Evolutionary conservation across 2,888 invertebrate genomes (phyloP).

Genomic region (Ophion ellenae): DNA sequence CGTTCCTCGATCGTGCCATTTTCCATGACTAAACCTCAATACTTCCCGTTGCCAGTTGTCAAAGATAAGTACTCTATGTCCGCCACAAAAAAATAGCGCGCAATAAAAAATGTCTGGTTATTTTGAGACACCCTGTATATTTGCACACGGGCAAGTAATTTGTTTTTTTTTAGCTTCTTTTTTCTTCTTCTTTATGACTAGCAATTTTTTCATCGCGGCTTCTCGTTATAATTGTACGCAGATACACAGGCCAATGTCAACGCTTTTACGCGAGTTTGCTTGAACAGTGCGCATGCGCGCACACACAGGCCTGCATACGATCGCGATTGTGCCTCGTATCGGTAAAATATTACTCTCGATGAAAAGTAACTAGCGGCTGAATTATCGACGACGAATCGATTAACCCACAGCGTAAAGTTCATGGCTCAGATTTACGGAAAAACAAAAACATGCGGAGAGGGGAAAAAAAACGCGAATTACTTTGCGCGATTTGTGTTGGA

Average conservation of each 20-base stretch:
- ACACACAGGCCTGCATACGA: not conserved
- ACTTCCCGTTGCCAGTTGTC: no score
- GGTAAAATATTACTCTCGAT: conserved; percentile 23
- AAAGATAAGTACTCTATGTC: no score
- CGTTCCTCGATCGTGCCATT: no score
- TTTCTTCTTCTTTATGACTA: conserved; percentile 2
- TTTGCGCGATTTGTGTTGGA: not conserved
- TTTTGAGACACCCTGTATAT: not conserved
- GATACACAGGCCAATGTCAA: not conserved
- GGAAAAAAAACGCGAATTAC: not conserved
- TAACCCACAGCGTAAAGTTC: conserved; percentile 6
- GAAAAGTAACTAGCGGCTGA: conserved; percentile 19
- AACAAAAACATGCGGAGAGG: not conserved
- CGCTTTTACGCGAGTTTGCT: not conserved
- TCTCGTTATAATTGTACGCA: conserved; percentile 13
- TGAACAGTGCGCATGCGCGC: not conserved
- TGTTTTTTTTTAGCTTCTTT: not conserved
- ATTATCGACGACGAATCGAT: conserved; percentile 31
- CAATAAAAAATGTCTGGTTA: no score
- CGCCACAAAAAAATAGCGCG: no score
- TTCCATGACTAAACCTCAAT: no score
- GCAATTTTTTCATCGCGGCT: conserved; percentile 16
- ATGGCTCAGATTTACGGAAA: conserved; percentile 4
- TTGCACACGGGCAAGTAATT: conserved; percentile 24
- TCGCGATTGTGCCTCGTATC: conserved; percentile 33